phyloP scores from a whole-genome alignment of 2,888 invertebrate species.

The Dromius quadrimaculatus region DNA sequence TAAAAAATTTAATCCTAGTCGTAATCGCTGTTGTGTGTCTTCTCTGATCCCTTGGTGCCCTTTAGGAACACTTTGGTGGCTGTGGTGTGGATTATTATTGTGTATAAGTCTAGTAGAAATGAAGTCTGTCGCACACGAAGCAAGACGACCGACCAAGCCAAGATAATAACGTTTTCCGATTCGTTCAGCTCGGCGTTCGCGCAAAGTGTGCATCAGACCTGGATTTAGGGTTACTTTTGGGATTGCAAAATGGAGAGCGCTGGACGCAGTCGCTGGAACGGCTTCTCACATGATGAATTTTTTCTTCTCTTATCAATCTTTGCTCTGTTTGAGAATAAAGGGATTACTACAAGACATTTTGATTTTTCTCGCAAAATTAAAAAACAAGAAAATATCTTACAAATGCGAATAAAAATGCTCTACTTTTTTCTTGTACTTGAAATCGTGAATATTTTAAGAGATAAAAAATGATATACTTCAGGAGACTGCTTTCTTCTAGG shows the following conservation, averaged over 20 bases:
- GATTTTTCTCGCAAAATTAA: background rate
- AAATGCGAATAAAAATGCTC: too few relatives aligned
- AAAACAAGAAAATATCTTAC: too few relatives aligned
- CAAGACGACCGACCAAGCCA: constrained; percentile 13
- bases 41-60: constrained; percentile 4
- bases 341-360: background rate
- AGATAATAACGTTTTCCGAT: constrained; percentile 47
- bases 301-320: background rate
- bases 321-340: background rate
- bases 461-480: background rate
- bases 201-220: constrained; percentile 19
- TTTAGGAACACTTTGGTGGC: constrained; percentile 1
- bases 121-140: constrained; percentile 27
- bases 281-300: background rate
- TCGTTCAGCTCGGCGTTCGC: constrained; percentile 17
- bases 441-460: background rate
- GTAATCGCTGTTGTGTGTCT: constrained; percentile 10
- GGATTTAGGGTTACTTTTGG: constrained; percentile 15
- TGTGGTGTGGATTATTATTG: constrained; percentile 16
- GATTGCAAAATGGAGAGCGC: background rate
- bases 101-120: constrained; percentile 42
- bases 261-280: constrained; percentile 21
- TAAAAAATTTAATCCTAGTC: constrained; percentile 20
- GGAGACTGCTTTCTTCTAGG: background rate
- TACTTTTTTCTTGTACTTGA: background rate